phyloP scores from a whole-genome alignment of 1,140 invertebrate genomes.

The Drosophila kohkoa region DNA sequence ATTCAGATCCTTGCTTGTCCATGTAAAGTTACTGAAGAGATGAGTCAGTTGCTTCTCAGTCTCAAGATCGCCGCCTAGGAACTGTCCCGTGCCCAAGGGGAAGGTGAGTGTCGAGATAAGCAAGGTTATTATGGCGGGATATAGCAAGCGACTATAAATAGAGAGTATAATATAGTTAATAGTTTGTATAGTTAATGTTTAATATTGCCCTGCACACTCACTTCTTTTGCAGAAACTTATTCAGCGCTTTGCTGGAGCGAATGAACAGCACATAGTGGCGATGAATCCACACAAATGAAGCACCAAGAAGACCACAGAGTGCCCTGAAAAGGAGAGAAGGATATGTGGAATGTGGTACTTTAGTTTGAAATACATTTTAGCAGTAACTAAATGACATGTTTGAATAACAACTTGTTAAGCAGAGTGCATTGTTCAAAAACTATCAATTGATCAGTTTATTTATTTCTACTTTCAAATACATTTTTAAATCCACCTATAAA shows the following conservation, averaged over 20 bases:
- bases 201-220: slow-evolving; percentile 86
- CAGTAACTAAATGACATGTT: no score
- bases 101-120: slow-evolving; percentile 93
- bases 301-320: slow-evolving; percentile 94
- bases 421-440: no score
- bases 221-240: slow-evolving; percentile 98
- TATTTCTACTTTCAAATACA: no score
- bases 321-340: slow-evolving; percentile 15
- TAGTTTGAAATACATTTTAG: neutral
- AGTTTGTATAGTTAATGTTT: no score
- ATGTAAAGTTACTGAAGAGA: slow-evolving; percentile 98
- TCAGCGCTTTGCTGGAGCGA: slow-evolving; percentile 96
- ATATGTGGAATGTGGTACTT: neutral
- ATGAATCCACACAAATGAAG: slow-evolving; percentile 97
- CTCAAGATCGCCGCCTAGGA: slow-evolving; percentile 94
- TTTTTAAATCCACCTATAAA: no score
- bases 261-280: slow-evolving; percentile 98
- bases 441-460: no score
- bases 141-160: slow-evolving; percentile 92
- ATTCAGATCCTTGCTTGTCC: slow-evolving; percentile 91
- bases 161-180: slow-evolving; percentile 13
- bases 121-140: slow-evolving; percentile 93
- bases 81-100: slow-evolving; percentile 93
- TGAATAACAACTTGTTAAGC: no score
- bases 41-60: slow-evolving; percentile 92